Evolutionary conservation across 2,113 vertebrate species (phyloP).

Genomic region (Ochotona princeps): DNA sequence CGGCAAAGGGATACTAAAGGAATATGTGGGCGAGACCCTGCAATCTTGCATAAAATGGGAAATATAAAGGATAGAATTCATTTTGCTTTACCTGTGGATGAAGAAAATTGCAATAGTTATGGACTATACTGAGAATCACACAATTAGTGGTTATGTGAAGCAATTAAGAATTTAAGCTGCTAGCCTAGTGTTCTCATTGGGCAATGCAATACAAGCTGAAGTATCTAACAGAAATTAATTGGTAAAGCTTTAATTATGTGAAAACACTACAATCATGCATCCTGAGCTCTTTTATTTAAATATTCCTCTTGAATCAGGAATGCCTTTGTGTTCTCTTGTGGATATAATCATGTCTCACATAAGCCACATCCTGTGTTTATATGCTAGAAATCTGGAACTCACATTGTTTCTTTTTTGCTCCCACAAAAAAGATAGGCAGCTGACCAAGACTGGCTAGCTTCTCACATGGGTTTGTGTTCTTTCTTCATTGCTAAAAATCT

Average conservation of each 20-base stretch:
- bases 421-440: neutral
- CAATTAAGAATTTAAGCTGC: neutral
- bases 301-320: constrained; percentile 14
- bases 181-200: neutral
- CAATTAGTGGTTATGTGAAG: neutral
- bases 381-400: neutral
- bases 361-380: neutral
- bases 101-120: neutral
- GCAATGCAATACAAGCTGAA: neutral
- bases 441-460: neutral
- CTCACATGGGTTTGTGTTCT: no score
- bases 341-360: neutral
- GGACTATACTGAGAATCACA: neutral
- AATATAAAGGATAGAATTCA: neutral
- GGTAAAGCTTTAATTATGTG: neutral
- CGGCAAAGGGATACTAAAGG: no score
- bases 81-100: neutral
- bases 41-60: neutral
- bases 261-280: constrained; percentile 1
- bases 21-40: no score
- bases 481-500: neutral
- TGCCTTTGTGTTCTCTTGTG: neutral
- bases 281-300: neutral
- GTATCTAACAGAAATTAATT: neutral
- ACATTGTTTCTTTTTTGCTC: neutral